Percentiles rank a stretch among this genome's conserved stretches.
phyloP scores from a whole-genome alignment of 1,140 invertebrate genomes.

The Pectinophora gossypiella region DNA sequence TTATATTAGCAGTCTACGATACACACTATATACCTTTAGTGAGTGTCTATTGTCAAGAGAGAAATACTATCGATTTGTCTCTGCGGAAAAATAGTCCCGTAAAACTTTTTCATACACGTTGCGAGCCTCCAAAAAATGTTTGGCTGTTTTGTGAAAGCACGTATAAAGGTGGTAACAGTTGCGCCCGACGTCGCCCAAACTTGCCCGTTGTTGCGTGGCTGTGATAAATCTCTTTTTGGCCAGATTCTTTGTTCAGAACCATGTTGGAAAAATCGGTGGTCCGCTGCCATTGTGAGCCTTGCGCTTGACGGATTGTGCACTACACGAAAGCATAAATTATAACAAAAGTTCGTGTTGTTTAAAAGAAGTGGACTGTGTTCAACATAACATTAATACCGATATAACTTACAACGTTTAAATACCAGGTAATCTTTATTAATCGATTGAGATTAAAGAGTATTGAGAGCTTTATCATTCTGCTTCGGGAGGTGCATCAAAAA shows the following conservation, averaged over 20 bases:
- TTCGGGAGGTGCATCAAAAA: too few relatives aligned
- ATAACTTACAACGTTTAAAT: too few relatives aligned
- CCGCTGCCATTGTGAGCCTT: slow-evolving; percentile 32
- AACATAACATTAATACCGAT: too few relatives aligned
- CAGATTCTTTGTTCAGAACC: slow-evolving; percentile 38
- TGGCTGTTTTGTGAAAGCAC: not conserved
- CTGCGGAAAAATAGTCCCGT: too few relatives aligned
- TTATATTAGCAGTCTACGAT: too few relatives aligned
- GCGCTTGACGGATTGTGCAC: slow-evolving; percentile 21
- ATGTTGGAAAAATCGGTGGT: slow-evolving; percentile 33
- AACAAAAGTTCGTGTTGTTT: not conserved
- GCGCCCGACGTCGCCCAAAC: slow-evolving; percentile 37
- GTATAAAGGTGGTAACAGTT: slow-evolving; percentile 27
- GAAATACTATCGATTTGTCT: too few relatives aligned
- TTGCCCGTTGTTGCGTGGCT: slow-evolving; percentile 37
- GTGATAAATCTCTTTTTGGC: slow-evolving; percentile 44
- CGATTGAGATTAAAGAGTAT: too few relatives aligned
- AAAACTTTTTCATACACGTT: not conserved
- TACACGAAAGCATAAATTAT: slow-evolving; percentile 6
- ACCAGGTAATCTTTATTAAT: too few relatives aligned
- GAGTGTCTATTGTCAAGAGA: too few relatives aligned
- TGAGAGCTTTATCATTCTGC: too few relatives aligned
- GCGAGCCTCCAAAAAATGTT: not conserved
- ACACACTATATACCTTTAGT: too few relatives aligned
- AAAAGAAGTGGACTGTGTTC: not conserved